A percentile compares a stretch with the other conserved stretches of the same genome.
Conservation (phyloP, 2,888 invertebrate species). For the Timema cristinae region DNA sequence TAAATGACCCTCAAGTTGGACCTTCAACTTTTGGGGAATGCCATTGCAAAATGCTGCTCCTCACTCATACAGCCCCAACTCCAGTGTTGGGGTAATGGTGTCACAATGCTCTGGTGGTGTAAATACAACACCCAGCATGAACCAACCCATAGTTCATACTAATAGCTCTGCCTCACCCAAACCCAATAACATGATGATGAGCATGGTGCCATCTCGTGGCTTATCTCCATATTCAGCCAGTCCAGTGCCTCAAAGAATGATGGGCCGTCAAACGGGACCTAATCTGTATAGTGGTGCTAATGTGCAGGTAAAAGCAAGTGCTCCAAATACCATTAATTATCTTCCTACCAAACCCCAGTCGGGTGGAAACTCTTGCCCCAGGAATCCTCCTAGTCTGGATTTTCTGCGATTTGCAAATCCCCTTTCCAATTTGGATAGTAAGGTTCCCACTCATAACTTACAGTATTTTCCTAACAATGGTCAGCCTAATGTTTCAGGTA, state of each 20-base stretch:
- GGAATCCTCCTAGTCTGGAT: slow-evolving; percentile 83
- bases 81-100: slow-evolving; percentile 23
- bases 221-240: slow-evolving; percentile 51
- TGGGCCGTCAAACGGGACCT: slow-evolving; percentile 56
- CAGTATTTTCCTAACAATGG: slow-evolving; percentile 68
- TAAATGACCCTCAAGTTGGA: slow-evolving; percentile 45
- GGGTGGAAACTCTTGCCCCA: slow-evolving; percentile 57
- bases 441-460: slow-evolving; percentile 65
- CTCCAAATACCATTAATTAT: slow-evolving; percentile 97
- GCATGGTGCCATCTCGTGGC: slow-evolving; percentile 44
- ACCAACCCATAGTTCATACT: slow-evolving; percentile 33
- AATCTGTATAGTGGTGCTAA: slow-evolving; percentile 71
- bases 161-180: slow-evolving; percentile 37
- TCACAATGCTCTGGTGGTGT: slow-evolving; percentile 25
- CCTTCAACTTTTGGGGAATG: slow-evolving; percentile 36
- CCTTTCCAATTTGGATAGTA: slow-evolving; percentile 64
- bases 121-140: slow-evolving; percentile 25
- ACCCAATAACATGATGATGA: slow-evolving; percentile 34
- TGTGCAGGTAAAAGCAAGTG: slow-evolving; percentile 87
- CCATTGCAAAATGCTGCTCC: slow-evolving; percentile 45
- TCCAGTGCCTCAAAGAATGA: slow-evolving; percentile 51
- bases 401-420: slow-evolving; percentile 87
- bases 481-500: slow-evolving; percentile 50
- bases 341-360: slow-evolving; percentile 91
- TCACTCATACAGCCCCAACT: slow-evolving; percentile 32